Conservation (phyloP, 1,140 invertebrate genomes). For the Helicoverpa zea region DNA sequence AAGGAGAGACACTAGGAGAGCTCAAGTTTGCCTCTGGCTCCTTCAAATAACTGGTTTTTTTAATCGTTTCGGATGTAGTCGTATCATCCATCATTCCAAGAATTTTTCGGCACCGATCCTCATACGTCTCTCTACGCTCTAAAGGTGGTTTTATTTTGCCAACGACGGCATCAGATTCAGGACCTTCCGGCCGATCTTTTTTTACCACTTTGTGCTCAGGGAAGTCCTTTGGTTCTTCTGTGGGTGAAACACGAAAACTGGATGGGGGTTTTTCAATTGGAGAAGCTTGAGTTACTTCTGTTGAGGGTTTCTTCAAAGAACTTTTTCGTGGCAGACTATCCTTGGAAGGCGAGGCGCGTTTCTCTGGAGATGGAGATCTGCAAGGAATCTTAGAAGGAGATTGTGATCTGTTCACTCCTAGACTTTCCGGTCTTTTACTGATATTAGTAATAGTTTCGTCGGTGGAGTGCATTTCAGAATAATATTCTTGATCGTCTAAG, state of each 20-base stretch:
- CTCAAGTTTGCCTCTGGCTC: constrained; percentile 54
- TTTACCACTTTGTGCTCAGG: constrained; percentile 67
- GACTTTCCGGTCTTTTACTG: constrained; percentile 55
- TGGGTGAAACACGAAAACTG: constrained; percentile 76
- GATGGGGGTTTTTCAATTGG: constrained; percentile 79
- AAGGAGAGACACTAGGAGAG: constrained; percentile 70
- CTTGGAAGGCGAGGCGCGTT: constrained; percentile 63
- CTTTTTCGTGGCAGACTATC: constrained; percentile 81
- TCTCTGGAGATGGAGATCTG: constrained; percentile 78
- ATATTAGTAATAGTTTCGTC: constrained; percentile 51
- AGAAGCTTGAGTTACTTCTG: constrained; percentile 63
- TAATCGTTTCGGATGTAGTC: constrained; percentile 60
- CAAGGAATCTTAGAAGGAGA: constrained; percentile 79
- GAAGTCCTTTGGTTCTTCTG: constrained; percentile 66
- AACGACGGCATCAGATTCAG: constrained; percentile 51
- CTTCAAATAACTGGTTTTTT: constrained; percentile 58
- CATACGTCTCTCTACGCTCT: constrained; percentile 89
- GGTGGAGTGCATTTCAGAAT: constrained; percentile 52
- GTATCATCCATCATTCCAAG: constrained; percentile 87
- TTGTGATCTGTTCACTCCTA: constrained; percentile 60
- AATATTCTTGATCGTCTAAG: constrained; percentile 70
- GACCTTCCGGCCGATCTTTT: constrained; percentile 67
- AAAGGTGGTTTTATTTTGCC: constrained; percentile 80
- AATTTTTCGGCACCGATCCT: constrained; percentile 90
- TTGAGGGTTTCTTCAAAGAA: constrained; percentile 82